phyloP scores from a whole-genome alignment of 2,113 vertebrate species.

The Alethe diademata region DNA sequence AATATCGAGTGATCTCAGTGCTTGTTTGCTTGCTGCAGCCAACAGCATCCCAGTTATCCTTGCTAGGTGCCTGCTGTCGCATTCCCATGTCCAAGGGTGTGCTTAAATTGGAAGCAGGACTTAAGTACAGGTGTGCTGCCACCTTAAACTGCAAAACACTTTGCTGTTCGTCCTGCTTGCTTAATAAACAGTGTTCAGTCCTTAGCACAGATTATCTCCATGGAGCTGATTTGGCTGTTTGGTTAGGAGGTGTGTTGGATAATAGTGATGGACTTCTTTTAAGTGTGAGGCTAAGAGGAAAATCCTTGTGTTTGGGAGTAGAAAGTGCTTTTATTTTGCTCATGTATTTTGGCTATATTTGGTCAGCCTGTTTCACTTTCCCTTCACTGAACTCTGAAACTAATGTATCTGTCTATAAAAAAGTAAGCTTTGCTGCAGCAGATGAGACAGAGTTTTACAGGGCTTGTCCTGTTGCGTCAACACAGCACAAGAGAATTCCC shows the following conservation, averaged over 20 bases:
- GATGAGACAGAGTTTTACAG: neutral
- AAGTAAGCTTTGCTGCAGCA: neutral
- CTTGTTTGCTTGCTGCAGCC: neutral
- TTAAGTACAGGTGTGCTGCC: neutral
- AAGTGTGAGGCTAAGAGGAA: neutral
- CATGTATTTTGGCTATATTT: neutral
- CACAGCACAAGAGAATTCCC: neutral
- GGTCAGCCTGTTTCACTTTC: neutral
- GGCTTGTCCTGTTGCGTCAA: neutral
- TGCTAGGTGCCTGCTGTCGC: neutral
- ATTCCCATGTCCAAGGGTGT: neutral
- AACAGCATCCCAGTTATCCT: neutral
- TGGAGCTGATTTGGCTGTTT: neutral
- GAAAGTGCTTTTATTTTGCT: neutral
- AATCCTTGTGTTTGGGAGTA: neutral
- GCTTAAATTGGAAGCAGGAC: neutral
- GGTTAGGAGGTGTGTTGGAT: neutral
- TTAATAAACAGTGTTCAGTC: neutral
- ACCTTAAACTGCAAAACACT: neutral
- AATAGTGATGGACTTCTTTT: neutral
- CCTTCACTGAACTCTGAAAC: neutral
- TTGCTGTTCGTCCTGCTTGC: fast-evolving
- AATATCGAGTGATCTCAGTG: neutral
- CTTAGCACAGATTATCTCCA: neutral
- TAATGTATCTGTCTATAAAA: neutral